A percentile compares a stretch with the other conserved stretches of the same genome.
Conservation (phyloP, 2,888 invertebrate species). For the Eulithis testata region DNA sequence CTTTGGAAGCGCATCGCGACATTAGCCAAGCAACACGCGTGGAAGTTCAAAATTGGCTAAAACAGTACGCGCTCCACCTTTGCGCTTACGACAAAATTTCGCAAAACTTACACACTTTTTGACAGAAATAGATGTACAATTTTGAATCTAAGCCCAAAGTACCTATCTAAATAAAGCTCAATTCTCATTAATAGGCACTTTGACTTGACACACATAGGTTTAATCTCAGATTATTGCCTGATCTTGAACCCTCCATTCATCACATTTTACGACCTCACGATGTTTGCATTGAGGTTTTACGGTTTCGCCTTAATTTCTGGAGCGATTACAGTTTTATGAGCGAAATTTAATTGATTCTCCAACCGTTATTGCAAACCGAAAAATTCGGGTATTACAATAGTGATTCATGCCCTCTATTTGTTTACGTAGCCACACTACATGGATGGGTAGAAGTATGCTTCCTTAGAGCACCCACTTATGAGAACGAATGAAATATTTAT, state of each 20-base stretch:
- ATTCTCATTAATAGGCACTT: slow-evolving; percentile 2
- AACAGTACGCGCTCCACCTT: no score
- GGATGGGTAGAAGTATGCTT: no score
- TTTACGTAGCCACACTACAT: slow-evolving; percentile 1
- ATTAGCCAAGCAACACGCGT: no score
- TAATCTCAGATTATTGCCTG: slow-evolving; percentile 54
- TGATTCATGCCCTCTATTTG: slow-evolving; percentile 19
- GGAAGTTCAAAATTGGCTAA: no score
- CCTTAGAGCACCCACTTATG: no score
- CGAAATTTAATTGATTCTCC: slow-evolving; percentile 58
- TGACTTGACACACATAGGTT: slow-evolving; percentile 21
- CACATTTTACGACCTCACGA: slow-evolving; percentile 71
- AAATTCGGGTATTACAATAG: slow-evolving; percentile 47
- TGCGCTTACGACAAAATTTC: no score
- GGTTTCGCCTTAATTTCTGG: slow-evolving; percentile 75
- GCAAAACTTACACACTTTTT: background rate
- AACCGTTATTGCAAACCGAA: slow-evolving; percentile 51
- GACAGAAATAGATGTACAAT: background rate
- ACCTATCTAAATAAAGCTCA: slow-evolving; percentile 3
- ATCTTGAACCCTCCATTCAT: slow-evolving; percentile 79
- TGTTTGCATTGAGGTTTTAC: slow-evolving; percentile 73
- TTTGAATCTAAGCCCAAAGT: background rate
- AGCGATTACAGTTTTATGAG: slow-evolving; percentile 66
- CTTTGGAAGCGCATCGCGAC: no score
- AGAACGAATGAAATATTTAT: no score